Evolutionary conservation across 2,888 invertebrate genomes (phyloP).

Genomic region (Piscicola geometra): DNA sequence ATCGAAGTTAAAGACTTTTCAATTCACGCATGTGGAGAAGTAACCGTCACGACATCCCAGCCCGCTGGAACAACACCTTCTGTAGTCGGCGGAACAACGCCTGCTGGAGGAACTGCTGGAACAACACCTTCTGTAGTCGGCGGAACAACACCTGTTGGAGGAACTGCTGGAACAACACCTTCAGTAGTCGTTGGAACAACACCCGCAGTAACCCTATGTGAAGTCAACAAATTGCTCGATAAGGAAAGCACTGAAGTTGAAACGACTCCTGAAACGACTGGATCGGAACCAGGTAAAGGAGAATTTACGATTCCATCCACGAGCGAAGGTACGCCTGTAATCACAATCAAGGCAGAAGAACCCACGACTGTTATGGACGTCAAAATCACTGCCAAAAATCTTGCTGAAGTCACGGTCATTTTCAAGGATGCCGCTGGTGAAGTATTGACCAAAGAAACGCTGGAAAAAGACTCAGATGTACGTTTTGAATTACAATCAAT

Average conservation of each 20-base stretch:
- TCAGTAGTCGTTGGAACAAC: neutral
- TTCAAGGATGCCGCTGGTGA: neutral
- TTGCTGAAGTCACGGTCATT: neutral
- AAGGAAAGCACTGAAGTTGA: neutral
- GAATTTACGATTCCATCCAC: neutral
- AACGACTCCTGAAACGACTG: neutral
- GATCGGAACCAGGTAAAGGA: neutral
- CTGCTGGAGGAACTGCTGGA: too few species aligned
- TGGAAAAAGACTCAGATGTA: neutral
- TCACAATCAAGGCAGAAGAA: neutral
- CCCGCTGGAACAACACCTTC: too few species aligned
- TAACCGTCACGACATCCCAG: too few species aligned
- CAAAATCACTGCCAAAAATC: neutral
- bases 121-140: too few species aligned
- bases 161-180: too few species aligned
- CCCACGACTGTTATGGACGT: neutral
- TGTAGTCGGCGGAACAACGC: too few species aligned
- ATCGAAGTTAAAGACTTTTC: too few species aligned
- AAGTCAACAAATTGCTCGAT: neutral
- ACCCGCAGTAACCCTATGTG: neutral
- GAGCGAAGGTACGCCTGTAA: neutral
- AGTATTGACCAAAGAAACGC: neutral
- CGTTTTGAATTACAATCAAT: neutral
- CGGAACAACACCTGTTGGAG: too few species aligned
- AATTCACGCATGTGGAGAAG: too few species aligned